Evolutionary conservation across 2,797 vertebrate genomes (phyloP).

Genomic region (Syncerus caffer): DNA sequence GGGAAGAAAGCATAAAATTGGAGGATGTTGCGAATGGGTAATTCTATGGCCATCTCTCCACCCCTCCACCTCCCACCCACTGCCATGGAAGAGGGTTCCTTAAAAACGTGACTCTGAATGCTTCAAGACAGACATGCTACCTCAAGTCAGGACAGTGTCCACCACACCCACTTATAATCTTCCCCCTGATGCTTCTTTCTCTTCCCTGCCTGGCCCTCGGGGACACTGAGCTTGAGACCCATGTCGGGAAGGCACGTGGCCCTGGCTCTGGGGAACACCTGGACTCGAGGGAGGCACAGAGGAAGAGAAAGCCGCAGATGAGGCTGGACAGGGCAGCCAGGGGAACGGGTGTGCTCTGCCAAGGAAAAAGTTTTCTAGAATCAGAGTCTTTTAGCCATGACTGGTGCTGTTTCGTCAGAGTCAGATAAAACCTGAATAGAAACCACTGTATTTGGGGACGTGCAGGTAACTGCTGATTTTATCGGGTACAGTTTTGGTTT

Average conservation of each 20-base stretch:
- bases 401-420: neutral
- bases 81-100: neutral
- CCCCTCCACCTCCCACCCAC: neutral
- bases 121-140: neutral
- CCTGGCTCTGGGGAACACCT: neutral
- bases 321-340: neutral
- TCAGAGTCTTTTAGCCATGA: neutral
- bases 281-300: neutral
- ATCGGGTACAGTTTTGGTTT: neutral
- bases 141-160: neutral
- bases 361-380: neutral
- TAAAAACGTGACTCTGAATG: neutral
- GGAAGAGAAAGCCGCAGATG: neutral
- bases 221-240: neutral
- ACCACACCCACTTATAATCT: neutral
- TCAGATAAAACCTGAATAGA: constrained; percentile 8
- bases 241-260: fast-evolving
- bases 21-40: neutral
- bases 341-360: neutral
- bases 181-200: neutral
- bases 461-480: neutral
- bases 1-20: neutral
- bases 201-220: neutral
- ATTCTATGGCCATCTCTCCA: neutral
- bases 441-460: neutral